Percentiles rank a stretch among this genome's conserved stretches.
These are phyloP conservation scores for Halichoerus grypus DNA, from an alignment of 2,113 vertebrate genomes.

Conservation along the genomic window DNA sequence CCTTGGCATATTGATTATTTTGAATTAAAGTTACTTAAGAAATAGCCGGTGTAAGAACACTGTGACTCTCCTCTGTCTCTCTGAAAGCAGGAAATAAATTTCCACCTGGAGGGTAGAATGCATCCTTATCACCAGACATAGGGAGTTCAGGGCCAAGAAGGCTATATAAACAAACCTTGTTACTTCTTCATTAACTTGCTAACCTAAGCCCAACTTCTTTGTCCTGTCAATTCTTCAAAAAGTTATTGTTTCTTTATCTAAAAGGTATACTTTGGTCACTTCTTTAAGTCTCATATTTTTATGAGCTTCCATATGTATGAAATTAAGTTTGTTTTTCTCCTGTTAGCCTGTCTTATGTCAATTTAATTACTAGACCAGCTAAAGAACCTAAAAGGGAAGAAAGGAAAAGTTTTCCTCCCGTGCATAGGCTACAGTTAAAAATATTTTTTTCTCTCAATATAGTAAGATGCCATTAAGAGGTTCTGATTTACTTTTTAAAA, in stretches of 20 bases:
- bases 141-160: neutral
- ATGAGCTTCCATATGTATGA: neutral
- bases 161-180: neutral
- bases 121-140: neutral
- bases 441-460: neutral
- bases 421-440: neutral
- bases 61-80: neutral
- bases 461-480: neutral
- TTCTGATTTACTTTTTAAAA: neutral
- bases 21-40: neutral
- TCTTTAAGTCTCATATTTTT: neutral
- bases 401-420: neutral
- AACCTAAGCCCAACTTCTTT: neutral
- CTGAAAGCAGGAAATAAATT: neutral
- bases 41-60: neutral
- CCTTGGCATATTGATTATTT: neutral
- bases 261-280: neutral
- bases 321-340: neutral
- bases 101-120: neutral
- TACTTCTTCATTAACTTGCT: neutral
- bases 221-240: neutral
- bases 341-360: neutral
- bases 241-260: neutral
- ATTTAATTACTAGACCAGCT: neutral
- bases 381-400: neutral